Evolutionary conservation across 2,113 vertebrate species (phyloP), one percentile per base, ranked within the genome.

Genomic region (Epinephelus fuscoguttatus): DNA sequence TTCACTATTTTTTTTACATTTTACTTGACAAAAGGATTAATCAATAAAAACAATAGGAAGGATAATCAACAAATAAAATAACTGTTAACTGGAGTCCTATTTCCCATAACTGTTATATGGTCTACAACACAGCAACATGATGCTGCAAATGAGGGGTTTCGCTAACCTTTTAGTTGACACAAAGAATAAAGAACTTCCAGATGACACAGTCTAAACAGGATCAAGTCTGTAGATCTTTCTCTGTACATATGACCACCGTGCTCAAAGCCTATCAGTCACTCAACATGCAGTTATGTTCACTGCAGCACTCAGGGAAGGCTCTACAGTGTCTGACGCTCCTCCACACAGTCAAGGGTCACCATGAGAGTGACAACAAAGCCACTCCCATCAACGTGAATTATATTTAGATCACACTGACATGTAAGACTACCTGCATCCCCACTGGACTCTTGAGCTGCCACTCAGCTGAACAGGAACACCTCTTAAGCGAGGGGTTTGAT

Each of bases 391-490:
- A 78, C 62, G 14, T 73, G 87, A 88, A 89, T 86, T 95, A 89
- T 93, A 95, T 96, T 94, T 94, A 94, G 92, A 91, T 27, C 74
- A 6, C 69, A 9, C 75, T 59, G 75, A 90, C 88, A 78, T 89
- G 83, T 70, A 84, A 77, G 80, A 80, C 74, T 55, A 88, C 82
- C 75, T 88, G 56, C 77, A 23, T 75, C 81, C 77, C 90, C 67
- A 95, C 92, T 94, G 94, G 95, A 70, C 84, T 42, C 71, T 63
- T 56, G 61, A 84, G 87, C 89, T 93, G 92, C 85, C 94, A 92
- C 42, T 95, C 92, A 89, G 9, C 1, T 21, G 37, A 74, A 55
- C 70, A 86, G 82, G 72, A 84, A 92, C 83, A 73, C 85, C 88
- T 86, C 88, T 86, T 71, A 19, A 71, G 64, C 45, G 21, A 84